These are phyloP conservation scores for Indicator indicator DNA, from an alignment of 2,113 vertebrate genomes.

Conservation along the genomic window DNA sequence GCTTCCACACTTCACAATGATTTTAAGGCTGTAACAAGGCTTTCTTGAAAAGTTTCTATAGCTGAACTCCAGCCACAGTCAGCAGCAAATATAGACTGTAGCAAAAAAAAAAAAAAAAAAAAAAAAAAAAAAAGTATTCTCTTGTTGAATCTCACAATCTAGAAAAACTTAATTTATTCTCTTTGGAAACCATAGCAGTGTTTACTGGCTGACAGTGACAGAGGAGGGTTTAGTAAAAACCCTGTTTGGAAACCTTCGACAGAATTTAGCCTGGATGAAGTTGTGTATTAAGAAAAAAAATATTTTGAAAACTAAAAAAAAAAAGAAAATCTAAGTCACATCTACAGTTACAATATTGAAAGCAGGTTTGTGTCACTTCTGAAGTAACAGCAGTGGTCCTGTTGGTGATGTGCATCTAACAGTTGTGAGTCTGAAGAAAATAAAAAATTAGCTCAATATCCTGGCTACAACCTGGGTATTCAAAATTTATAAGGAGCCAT, in stretches of 20 bases:
- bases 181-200: not conserved
- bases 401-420: not conserved
- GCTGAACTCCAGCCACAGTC: not conserved
- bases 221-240: not conserved
- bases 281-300: not conserved
- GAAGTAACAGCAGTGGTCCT: not conserved
- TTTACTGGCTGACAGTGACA: not conserved
- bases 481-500: not conserved
- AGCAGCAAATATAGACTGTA: not conserved
- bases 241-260: not conserved
- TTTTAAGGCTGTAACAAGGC: not conserved
- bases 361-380: not conserved
- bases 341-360: not conserved
- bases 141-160: not conserved
- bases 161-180: no score
- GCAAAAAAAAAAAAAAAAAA: not conserved
- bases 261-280: not conserved
- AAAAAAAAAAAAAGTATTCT: not conserved
- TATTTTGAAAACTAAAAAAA: not conserved
- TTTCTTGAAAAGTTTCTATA: not conserved
- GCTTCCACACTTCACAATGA: no score
- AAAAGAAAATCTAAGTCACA: not conserved
- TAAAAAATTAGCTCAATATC: not conserved
- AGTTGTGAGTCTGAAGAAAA: not conserved
- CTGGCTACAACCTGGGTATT: not conserved